Evolutionary conservation across 1,140 invertebrate species (phyloP), one percentile per base, ranked within the genome.

Genomic region (Panulirus ornatus): DNA sequence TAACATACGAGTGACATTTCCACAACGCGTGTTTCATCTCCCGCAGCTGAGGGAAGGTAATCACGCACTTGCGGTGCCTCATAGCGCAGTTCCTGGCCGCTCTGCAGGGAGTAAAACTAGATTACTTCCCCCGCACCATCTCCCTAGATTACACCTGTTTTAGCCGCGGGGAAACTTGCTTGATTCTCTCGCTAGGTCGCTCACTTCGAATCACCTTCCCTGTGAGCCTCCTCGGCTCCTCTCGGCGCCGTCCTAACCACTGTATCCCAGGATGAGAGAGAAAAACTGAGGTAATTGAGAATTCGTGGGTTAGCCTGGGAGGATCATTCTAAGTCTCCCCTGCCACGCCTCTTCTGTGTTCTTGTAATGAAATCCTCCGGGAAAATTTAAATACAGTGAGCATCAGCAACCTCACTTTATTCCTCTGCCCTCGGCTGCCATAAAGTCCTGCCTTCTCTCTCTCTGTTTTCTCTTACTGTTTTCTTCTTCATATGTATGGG

Each of bases 331-430:
- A 75, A 14, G 11, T 22, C 34, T 36, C 6, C 2, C 34, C 73
- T 5, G 38, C 73, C 73, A 22, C 73, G 47, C 78, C 47, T 58
- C 51, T 81, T 58, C 30, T 22, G 30, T 81, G 47, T 81, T 81
- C 11, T 30, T 51, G 76, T 79, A 79, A 79, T 79, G 76, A 79
- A 79, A 79, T 79, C 76, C 76, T 22, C 40, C 27, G 8, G 19
- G 76, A n/a, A 79, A 79, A 79, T 79, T 79, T 79, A 79, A 79
- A 79, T 79, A 79, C 76, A 79, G 40, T 44, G 76, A 79, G 34
- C 76, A 79, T 79, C 76, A 79, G 76, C 78, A 34, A 27, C 51
- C 78, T 51, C 58, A 58, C 78, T 79, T 79, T 79, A 34, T 42
- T 76, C 30, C 38, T 22, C 58, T 66, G 34, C 40, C 47, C 40